Base-by-base conservation (phyloP, 2,797 vertebrate species). In the Galagoides demidoff region DNA sequence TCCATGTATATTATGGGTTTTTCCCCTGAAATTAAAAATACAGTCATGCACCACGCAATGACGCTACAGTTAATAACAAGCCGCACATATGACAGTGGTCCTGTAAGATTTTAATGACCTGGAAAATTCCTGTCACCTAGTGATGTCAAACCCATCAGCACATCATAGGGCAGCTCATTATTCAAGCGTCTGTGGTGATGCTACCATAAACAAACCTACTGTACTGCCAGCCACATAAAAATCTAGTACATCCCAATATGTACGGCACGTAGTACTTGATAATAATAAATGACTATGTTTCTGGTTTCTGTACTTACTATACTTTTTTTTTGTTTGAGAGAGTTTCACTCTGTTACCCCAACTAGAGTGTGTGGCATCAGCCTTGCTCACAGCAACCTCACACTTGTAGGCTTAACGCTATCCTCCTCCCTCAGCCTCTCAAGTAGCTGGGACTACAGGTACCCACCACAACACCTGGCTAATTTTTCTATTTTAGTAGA, bases 11-110 rank as follows among this genome's bases (percentile, higher is more conserved):
- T 20, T 84, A 66, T 1, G 43, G 34, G 6, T 29, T 31, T 52
- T 61, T 57, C 20, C 64, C 49, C 23, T n/a, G 66, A 92, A 78
- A 82, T 83, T 68, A 83, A 85, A 94, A 92, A 39, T 64, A 66
- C 20, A 77, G 45, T 45, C 45, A 77, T 52, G 19, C 31, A 49
- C 29, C 70, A 43, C 70, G 43, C 14, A 27, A 16, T 23, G 70
- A 73, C 14, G 14, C 27, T 73, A 39, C 23, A 16, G 70, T 73
- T 23, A 73, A 43, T 4, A 13, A 73, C 0, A 14, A 23, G 37
- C 37, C 3, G 0, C 19, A n/a, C 20, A n/a, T n/a, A 77, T 10
- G n/a, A 52, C 29, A 52, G 49, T n/a, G 10, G 45, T 76, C 29
- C 74, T 5, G 1, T 77, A 31, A 49, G 45, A 77, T 23, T 77